These are phyloP conservation scores for Hydrotaea cyrtoneurina DNA, from an alignment of 2,888 invertebrate genomes.

Conservation along the genomic window DNA sequence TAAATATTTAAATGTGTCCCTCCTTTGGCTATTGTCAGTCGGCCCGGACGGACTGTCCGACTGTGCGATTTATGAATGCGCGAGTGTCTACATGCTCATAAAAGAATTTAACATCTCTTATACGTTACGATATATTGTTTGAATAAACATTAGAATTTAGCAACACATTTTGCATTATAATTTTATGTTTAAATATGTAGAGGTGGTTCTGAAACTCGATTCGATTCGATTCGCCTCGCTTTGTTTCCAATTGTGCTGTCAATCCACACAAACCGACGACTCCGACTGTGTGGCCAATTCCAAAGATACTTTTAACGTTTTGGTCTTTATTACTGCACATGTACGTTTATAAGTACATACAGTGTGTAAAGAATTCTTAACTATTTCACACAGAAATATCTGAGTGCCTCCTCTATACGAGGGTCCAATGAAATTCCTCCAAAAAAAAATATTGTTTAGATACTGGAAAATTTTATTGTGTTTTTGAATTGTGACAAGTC, in stretches of 20 bases:
- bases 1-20: neutral
- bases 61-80: conserved; percentile 2
- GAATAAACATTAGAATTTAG: conserved; percentile 43
- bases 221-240: conserved; percentile 5
- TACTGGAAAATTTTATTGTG: too few relatives aligned
- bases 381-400: neutral
- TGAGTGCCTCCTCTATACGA: neutral
- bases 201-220: conserved; percentile 1
- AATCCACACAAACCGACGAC: neutral
- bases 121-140: conserved; percentile 25
- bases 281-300: conserved; percentile 19
- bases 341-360: neutral
- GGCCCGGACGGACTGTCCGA: neutral
- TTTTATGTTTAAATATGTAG: conserved; percentile 12
- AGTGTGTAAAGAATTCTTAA: conserved; percentile 30
- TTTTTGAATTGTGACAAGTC: too few relatives aligned
- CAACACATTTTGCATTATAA: conserved; percentile 51
- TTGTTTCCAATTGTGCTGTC: neutral
- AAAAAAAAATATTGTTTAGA: too few relatives aligned
- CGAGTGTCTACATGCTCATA: neutral
- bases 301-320: conserved; percentile 19
- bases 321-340: conserved; percentile 21
- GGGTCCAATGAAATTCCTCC: neutral
- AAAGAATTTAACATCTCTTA: conserved; percentile 39
- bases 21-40: neutral